A percentile compares a stretch with the other conserved stretches of the same genome.
These are phyloP conservation scores for Charadrius vociferus DNA, from an alignment of 2,113 vertebrate genomes.

Conservation along the genomic window DNA sequence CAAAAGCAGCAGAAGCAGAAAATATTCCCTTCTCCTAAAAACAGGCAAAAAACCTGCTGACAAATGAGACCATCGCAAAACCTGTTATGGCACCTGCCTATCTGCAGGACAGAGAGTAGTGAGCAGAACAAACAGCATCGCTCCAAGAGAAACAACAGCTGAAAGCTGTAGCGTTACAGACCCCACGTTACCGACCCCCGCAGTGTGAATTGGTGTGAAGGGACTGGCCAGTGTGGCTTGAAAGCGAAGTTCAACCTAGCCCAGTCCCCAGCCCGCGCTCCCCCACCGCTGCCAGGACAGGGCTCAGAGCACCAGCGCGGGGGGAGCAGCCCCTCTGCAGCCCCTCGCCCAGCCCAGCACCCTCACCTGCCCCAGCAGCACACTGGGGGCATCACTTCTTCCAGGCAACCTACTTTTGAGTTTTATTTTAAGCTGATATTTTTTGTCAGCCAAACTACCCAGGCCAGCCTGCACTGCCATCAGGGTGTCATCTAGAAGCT, in stretches of 20 bases:
- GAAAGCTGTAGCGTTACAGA: background rate
- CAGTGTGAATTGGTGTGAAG: background rate
- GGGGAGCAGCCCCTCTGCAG: background rate
- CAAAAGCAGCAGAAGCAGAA: background rate
- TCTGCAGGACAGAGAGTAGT: background rate
- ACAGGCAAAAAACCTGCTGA: background rate
- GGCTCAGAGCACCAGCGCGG: background rate
- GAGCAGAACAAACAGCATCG: background rate
- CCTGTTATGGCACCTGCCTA: background rate
- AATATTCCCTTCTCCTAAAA: background rate
- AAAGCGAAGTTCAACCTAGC: background rate
- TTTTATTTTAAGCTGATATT: background rate
- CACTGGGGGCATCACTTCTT: background rate
- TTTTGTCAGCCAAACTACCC: background rate
- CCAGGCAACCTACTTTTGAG: background rate
- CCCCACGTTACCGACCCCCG: background rate
- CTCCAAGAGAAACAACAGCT: background rate
- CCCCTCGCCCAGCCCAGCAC: background rate
- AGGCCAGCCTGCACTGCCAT: background rate
- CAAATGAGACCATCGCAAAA: background rate
- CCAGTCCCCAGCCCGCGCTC: background rate
- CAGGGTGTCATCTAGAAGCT: background rate
- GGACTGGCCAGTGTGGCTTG: background rate
- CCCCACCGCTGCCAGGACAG: background rate
- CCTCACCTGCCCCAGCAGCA: background rate